Percentiles rank a stretch among this genome's conserved stretches.
Evolutionary conservation across 2,888 invertebrate species (phyloP).

Genomic region (Chalcis sispes): DNA sequence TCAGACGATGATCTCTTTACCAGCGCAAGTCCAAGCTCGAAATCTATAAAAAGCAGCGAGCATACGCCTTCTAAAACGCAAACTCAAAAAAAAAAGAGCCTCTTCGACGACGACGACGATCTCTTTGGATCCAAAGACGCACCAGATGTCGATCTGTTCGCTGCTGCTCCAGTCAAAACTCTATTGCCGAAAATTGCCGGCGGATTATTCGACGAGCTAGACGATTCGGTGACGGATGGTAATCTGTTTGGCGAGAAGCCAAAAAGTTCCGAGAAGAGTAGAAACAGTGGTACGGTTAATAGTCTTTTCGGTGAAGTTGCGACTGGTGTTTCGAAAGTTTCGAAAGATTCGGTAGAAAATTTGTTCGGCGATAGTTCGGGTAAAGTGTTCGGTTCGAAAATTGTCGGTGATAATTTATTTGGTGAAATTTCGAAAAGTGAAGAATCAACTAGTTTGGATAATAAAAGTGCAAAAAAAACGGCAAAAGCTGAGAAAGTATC

Average conservation of each 20-base stretch:
- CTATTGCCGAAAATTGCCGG: slow-evolving; percentile 9
- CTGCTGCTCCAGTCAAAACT: slow-evolving; percentile 29
- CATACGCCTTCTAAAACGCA: slow-evolving; percentile 30
- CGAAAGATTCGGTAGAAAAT: slow-evolving; percentile 50
- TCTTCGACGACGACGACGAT: slow-evolving; percentile 69
- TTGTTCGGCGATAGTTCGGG: slow-evolving; percentile 66
- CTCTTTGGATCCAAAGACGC: slow-evolving; percentile 63
- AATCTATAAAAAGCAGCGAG: slow-evolving; percentile 59
- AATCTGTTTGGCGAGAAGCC: slow-evolving; percentile 13
- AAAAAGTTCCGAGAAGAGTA: neutral
- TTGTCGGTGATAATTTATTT: slow-evolving; percentile 62
- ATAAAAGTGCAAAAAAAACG: slow-evolving; percentile 26
- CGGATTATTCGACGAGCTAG: slow-evolving; percentile 30
- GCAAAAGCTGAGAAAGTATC: neutral
- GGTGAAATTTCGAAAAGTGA: slow-evolving; percentile 46
- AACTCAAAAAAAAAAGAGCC: slow-evolving; percentile 57
- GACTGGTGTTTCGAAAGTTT: neutral
- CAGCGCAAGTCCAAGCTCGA: slow-evolving; percentile 67
- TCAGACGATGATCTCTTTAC: slow-evolving; percentile 72
- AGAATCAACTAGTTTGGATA: slow-evolving; percentile 37
- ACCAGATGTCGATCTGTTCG: slow-evolving; percentile 69
- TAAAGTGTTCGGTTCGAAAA: slow-evolving; percentile 50
- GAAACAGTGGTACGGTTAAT: neutral
- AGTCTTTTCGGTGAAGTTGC: slow-evolving; percentile 6
- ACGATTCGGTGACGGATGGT: neutral